Evolutionary conservation across 1,140 invertebrate species (phyloP).

Genomic region (Parapsyche elsis): DNA sequence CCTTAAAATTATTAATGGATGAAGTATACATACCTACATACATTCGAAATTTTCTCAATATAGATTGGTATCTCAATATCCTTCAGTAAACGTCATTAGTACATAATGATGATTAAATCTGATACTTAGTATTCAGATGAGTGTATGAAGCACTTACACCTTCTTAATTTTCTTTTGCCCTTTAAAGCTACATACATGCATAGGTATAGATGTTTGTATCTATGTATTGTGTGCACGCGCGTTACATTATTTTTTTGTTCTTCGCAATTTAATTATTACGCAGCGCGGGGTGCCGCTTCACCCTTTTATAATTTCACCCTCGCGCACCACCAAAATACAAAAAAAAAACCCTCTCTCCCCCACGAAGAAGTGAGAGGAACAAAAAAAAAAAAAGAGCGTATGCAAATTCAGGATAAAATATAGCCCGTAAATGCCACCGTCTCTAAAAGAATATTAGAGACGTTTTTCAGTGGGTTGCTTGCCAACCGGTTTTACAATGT

Average conservation of each 20-base stretch:
- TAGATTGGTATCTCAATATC: too few species aligned
- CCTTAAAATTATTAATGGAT: too few species aligned
- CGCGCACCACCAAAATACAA: constrained; percentile 65
- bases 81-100: too few species aligned
- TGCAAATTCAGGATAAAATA: constrained; percentile 71
- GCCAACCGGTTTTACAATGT: constrained; percentile 56
- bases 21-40: too few species aligned
- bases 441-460: constrained; percentile 71
- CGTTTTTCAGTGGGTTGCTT: constrained; percentile 69
- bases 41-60: too few species aligned
- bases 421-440: constrained; percentile 71
- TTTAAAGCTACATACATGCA: not conserved
- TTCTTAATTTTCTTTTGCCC: too few species aligned
- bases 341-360: constrained; percentile 64
- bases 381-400: constrained; percentile 66
- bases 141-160: too few species aligned
- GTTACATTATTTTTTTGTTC: constrained; percentile 54
- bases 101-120: too few species aligned
- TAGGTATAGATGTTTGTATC: not conserved
- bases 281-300: constrained; percentile 62
- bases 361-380: constrained; percentile 37
- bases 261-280: constrained; percentile 69
- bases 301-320: constrained; percentile 70
- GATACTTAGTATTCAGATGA: too few species aligned
- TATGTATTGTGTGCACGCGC: constrained; percentile 28